Evolutionary conservation across 1,140 invertebrate species (phyloP), one percentile per base, ranked within the genome.

Genomic region (Steinernema khuongi): DNA sequence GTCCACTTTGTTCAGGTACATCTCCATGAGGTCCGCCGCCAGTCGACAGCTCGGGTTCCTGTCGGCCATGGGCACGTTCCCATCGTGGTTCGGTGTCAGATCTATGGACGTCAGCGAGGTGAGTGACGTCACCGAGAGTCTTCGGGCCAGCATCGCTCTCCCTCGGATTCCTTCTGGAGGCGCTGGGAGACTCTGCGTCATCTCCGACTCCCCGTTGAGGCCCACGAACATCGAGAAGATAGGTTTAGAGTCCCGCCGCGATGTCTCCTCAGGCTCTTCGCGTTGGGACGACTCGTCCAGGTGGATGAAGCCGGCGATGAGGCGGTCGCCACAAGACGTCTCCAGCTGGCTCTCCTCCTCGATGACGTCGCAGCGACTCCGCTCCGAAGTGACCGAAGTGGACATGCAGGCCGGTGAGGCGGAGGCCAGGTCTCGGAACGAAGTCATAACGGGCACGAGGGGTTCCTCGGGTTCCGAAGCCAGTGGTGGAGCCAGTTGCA

Each of bases 151-250:
- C 26, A 82, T 69, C 18, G 76, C 77, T 11, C 72, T 50, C 19
- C 70, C 68, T 79, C 78, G 22, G 19, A 67, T 36, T 19, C 72
- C 44, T 22, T 75, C 74, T 41, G 43, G 74, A 26, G 50, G 32
- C 36, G 30, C 28, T 22, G 67, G 44, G 19, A 67, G 67, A 44
- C 32, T 30, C 69, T n/a, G 31, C 33, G 33, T 71, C 68, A 66
- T 68, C 28, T 31, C 19, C 41, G 36, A 66, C 75, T n/a, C 68
- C 29, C 71, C 74, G 19, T 74, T 75, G 2, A 81, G 41, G 18
- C 81, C 81, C 28, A 82, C 80, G 66, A 83, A 83, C 82, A 83
- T 83, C 0, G 79, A 78, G 75, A 83, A 83, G 19, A 83, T 83
- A 36, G 68, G 41, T 1, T 79, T 79, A 31, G 19, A 72, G 31